Conservation (phyloP, 1,140 invertebrate genomes). For the Cataglyphis hispanica region DNA sequence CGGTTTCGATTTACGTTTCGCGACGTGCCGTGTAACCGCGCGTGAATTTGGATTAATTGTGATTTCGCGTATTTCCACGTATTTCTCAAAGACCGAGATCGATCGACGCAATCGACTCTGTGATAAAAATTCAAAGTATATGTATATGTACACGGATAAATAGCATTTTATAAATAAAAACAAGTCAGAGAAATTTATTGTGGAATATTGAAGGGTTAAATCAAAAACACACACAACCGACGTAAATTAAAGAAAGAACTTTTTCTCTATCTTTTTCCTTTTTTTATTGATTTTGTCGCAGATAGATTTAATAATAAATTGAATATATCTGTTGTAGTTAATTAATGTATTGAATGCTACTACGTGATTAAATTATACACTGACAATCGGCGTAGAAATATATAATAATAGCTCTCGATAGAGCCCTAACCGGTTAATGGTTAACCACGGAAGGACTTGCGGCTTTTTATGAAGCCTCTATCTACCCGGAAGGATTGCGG, state of each 20-base stretch:
- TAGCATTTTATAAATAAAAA: conserved; percentile 57
- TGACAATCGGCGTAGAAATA: conserved; percentile 11
- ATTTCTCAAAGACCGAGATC: conserved; percentile 55
- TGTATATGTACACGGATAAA: conserved; percentile 19
- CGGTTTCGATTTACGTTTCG: conserved; percentile 65
- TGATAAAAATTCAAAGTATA: conserved; percentile 13
- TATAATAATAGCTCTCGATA: neutral
- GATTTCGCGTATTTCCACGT: conserved; percentile 48
- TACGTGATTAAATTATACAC: conserved; percentile 30
- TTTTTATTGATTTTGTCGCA: conserved; percentile 44
- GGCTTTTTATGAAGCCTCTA: conserved; percentile 72
- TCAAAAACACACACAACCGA: conserved; percentile 56
- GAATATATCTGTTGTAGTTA: neutral
- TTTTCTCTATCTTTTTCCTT: neutral
- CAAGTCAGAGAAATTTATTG: conserved; percentile 14
- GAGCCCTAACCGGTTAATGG: conserved; percentile 61
- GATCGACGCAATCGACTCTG: conserved; percentile 22
- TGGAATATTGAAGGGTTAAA: conserved; percentile 58
- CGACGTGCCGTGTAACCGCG: conserved; percentile 56
- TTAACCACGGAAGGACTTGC: conserved; percentile 73
- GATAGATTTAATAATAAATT: conserved; percentile 26
- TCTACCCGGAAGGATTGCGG: conserved; percentile 67
- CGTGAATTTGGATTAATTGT: conserved; percentile 61
- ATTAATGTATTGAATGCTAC: conserved; percentile 8
- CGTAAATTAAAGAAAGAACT: conserved; percentile 17